These are phyloP conservation scores for Metellina segmentata DNA, from an alignment of 2,888 invertebrate genomes.

Conservation along the genomic window DNA sequence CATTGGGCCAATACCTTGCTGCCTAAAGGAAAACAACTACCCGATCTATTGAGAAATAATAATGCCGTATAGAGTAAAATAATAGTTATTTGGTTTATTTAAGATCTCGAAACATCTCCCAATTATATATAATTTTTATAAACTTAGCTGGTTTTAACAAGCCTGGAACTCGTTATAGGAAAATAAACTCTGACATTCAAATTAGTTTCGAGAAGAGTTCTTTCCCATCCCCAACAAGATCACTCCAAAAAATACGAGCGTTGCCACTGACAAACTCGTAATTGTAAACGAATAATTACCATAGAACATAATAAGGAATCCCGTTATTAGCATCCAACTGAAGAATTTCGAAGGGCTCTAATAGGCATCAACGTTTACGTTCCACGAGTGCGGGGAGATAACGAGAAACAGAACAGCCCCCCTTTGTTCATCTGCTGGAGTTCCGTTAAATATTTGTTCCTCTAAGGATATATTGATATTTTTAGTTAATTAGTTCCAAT, in stretches of 20 bases:
- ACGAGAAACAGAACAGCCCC: background rate
- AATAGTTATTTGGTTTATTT: too few species aligned
- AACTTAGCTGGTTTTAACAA: too few species aligned
- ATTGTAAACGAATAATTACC: background rate
- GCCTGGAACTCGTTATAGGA: too few species aligned
- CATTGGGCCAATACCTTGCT: too few species aligned
- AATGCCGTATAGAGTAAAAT: too few species aligned
- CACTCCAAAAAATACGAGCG: background rate
- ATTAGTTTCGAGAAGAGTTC: too few species aligned
- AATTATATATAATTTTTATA: too few species aligned
- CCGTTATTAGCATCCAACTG: background rate
- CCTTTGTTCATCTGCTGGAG: background rate
- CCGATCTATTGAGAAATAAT: too few species aligned
- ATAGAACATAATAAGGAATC: background rate
- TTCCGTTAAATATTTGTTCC: background rate
- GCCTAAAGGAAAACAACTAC: too few species aligned
- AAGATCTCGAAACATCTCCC: too few species aligned
- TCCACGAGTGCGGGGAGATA: background rate
- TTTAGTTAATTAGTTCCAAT: slow-evolving; percentile 35
- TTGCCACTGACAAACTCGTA: background rate
- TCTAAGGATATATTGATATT: background rate
- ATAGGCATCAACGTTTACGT: too few species aligned
- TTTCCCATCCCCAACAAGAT: background rate
- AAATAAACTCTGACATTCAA: too few species aligned
- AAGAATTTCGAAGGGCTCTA: background rate